Evolutionary conservation across 2,888 invertebrate species (phyloP).

Genomic region (Caenorhabditis virilis): DNA sequence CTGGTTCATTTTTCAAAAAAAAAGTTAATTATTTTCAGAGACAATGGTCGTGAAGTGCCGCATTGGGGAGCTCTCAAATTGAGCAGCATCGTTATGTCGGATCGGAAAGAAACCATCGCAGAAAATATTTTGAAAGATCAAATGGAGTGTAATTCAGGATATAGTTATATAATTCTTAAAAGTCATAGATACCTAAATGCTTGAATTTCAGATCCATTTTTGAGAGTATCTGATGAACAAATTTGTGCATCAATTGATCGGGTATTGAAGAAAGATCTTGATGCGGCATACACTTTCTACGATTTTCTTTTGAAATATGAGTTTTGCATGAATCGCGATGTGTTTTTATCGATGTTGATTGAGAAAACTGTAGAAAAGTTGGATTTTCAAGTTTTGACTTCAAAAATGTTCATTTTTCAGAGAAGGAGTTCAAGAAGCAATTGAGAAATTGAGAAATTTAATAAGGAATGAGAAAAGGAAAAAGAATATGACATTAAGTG

Average conservation of each 20-base stretch:
- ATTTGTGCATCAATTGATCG: constrained; percentile 20
- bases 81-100: constrained; percentile 31
- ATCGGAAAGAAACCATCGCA: constrained; percentile 7
- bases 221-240: constrained; percentile 30
- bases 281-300: constrained; percentile 14
- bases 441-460: constrained; percentile 2
- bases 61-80: constrained; percentile 35
- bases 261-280: constrained; percentile 11
- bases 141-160: constrained; percentile 6
- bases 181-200: neutral
- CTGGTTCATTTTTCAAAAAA: too few species aligned
- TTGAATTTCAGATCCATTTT: neutral
- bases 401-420: constrained; percentile 1
- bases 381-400: neutral
- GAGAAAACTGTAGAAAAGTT: constrained; percentile 14
- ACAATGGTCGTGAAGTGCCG: too few species aligned
- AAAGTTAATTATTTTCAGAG: too few species aligned
- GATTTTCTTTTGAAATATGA: constrained; percentile 25
- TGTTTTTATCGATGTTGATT: constrained; percentile 15
- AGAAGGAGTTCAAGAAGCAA: constrained; percentile 15
- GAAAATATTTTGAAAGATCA: constrained; percentile 23
- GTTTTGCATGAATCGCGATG: constrained; percentile 32
- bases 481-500: constrained; percentile 22
- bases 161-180: constrained; percentile 1
- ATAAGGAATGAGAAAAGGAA: constrained; percentile 13